Percentiles rank a stretch among this genome's conserved stretches.
Evolutionary conservation across 1,140 invertebrate species (phyloP).

Genomic region (Brachionus rubens): DNA sequence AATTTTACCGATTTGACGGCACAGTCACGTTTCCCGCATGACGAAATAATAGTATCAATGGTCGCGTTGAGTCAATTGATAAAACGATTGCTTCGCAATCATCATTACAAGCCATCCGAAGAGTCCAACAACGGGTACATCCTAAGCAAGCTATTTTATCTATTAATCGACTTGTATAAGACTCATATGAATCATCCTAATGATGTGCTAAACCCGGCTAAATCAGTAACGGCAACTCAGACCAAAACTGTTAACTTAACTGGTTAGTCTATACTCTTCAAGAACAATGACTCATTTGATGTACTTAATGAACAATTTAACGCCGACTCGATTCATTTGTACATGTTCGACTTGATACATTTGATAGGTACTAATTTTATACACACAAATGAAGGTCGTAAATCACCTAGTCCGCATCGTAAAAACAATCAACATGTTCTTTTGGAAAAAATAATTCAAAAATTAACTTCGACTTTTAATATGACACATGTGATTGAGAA

Average conservation of each 20-base stretch:
- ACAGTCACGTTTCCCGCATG: conserved; percentile 10
- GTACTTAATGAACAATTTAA: conserved; percentile 14
- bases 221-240: not conserved
- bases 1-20: conserved; percentile 31
- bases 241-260: conserved; percentile 2
- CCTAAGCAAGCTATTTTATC: conserved; percentile 20
- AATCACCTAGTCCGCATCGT: not conserved
- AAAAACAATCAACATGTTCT: conserved; percentile 34
- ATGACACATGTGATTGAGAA: conserved; percentile 22
- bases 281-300: conserved; percentile 8
- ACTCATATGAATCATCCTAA: conserved; percentile 41
- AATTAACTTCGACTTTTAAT: conserved; percentile 7
- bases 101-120: conserved; percentile 16
- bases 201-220: conserved; percentile 22
- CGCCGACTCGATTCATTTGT: conserved; percentile 37
- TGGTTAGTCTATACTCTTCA: conserved; percentile 22
- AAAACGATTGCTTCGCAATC: conserved; percentile 16
- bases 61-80: conserved; percentile 42
- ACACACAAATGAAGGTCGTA: not conserved
- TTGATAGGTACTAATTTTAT: conserved; percentile 43
- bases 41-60: conserved; percentile 35
- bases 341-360: conserved; percentile 41
- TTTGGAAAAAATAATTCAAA: conserved; percentile 45
- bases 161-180: conserved; percentile 42
- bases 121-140: conserved; percentile 19